A percentile compares a stretch with the other conserved stretches of the same genome.
Evolutionary conservation across 2,113 vertebrate genomes (phyloP).

Genomic region (Grallaria varia): DNA sequence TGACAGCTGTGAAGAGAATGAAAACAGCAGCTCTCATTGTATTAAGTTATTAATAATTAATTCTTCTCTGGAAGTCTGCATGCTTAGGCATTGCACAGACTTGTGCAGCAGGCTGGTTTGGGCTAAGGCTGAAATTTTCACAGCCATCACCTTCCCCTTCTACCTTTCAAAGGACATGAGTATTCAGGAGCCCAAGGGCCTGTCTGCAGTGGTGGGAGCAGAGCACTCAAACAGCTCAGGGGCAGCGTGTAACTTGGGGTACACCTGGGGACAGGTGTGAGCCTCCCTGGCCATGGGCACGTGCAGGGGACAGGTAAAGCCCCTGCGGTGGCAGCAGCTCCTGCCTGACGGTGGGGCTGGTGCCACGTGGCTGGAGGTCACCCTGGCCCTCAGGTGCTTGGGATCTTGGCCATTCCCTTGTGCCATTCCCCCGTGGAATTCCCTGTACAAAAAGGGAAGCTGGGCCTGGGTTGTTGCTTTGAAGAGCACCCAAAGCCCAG

Average conservation of each 20-base stretch:
- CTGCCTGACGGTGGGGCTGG: neutral
- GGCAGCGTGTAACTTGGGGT: neutral
- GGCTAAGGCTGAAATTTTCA: neutral
- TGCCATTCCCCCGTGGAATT: fast-evolving
- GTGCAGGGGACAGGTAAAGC: neutral
- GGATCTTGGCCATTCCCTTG: neutral
- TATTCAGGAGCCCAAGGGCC: neutral
- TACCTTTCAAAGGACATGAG: neutral
- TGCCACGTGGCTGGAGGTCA: fast-evolving
- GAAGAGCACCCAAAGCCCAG: fast-evolving
- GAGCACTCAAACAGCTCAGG: neutral
- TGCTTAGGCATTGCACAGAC: neutral
- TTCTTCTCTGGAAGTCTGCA: constrained; percentile 9
- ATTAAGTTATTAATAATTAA: constrained; percentile 42
- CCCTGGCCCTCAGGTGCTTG: neutral
- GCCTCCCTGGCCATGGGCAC: neutral
- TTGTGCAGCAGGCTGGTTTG: neutral
- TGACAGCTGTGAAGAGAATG: constrained; percentile 36
- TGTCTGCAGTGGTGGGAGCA: neutral
- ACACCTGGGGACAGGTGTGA: neutral
- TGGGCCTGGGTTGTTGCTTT: neutral
- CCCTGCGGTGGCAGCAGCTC: neutral
- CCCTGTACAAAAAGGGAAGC: neutral
- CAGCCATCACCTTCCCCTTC: neutral
- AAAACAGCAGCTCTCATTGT: neutral